Percentiles rank a stretch among this genome's conserved stretches.
phyloP scores from a whole-genome alignment of 2,113 vertebrate species.

The Lepidothrix coronata region DNA sequence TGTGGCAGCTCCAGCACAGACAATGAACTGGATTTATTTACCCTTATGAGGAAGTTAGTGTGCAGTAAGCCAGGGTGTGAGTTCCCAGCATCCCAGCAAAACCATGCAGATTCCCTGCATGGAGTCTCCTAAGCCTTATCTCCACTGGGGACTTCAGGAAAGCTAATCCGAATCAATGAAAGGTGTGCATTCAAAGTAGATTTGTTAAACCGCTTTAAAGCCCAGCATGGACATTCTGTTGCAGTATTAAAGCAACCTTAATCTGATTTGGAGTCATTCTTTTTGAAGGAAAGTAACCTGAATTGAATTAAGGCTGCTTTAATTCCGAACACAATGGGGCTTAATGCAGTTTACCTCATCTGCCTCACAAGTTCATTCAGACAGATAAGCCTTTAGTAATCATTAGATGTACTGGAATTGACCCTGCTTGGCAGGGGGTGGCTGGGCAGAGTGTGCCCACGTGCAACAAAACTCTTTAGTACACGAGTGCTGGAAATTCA shows the following conservation, averaged over 20 bases:
- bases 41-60: not conserved
- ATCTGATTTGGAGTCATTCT: constrained; percentile 63
- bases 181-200: constrained; percentile 56
- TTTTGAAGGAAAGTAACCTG: constrained; percentile 44
- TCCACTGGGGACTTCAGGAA: not conserved
- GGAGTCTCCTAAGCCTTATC: not conserved
- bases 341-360: constrained; percentile 68
- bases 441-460: not conserved
- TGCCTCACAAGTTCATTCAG: constrained; percentile 51
- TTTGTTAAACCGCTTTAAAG: constrained; percentile 65
- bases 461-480: not conserved
- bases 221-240: constrained; percentile 69
- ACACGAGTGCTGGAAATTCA: not conserved
- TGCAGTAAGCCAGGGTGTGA: constrained; percentile 13
- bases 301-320: constrained; percentile 68
- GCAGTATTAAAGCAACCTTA: constrained; percentile 64
- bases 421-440: not conserved
- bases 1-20: not conserved
- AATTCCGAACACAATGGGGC: constrained; percentile 65
- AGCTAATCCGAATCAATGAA: constrained; percentile 16
- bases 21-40: not conserved
- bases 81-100: not conserved
- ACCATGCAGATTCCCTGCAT: not conserved
- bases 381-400: not conserved
- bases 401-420: not conserved